phyloP scores from a whole-genome alignment of 2,888 invertebrate genomes.

The Apamea sordens region DNA sequence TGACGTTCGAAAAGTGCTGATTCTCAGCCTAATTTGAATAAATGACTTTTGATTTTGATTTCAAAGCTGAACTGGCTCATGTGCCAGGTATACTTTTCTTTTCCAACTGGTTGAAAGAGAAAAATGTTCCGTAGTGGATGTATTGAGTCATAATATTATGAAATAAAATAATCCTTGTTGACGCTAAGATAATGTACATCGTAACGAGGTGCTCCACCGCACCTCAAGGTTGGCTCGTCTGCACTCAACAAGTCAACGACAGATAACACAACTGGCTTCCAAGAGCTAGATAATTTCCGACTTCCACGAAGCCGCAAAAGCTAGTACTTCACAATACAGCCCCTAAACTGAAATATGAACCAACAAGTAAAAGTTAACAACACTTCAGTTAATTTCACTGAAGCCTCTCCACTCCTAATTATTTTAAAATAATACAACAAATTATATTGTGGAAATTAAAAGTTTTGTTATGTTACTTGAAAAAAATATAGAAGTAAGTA shows the following conservation, averaged over 20 bases:
- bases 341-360: background rate
- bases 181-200: too few relatives aligned
- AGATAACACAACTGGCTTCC: constrained; percentile 8
- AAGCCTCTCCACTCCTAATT: constrained; percentile 20
- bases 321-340: background rate
- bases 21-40: too few relatives aligned
- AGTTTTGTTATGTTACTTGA: background rate
- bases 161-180: too few relatives aligned
- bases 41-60: too few relatives aligned
- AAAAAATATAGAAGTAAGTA: background rate
- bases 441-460: constrained; percentile 16
- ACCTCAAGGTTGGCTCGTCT: background rate
- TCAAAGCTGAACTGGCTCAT: background rate
- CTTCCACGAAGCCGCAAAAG: background rate
- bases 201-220: too few relatives aligned
- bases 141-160: too few relatives aligned
- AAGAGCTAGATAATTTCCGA: background rate
- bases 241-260: constrained; percentile 29
- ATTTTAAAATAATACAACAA: constrained; percentile 9
- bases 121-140: too few relatives aligned
- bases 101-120: too few relatives aligned
- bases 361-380: constrained; percentile 8
- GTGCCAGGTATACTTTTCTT: too few relatives aligned
- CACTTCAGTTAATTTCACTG: constrained; percentile 11
- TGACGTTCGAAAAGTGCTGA: too few relatives aligned